Conservation (phyloP, 2,797 vertebrate genomes). For the Cuniculus paca region DNA sequence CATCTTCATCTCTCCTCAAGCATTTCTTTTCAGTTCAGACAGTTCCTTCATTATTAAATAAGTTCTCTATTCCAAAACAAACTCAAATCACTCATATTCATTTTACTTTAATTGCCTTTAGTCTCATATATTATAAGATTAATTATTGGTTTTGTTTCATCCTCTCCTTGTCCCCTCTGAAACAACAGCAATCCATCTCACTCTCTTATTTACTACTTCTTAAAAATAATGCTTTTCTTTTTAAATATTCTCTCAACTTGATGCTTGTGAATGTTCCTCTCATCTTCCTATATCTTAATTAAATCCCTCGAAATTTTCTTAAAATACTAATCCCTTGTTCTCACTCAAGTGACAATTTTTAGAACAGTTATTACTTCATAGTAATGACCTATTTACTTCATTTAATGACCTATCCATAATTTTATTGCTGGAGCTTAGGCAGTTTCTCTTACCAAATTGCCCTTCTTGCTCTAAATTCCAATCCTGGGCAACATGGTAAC, state of each 20-base stretch:
- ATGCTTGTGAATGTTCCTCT: not conserved
- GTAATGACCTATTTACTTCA: no score
- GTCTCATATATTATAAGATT: conserved; percentile 65
- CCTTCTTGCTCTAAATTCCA: conserved; percentile 37
- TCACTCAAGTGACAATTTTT: conserved; percentile 47
- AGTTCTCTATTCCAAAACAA: conserved; percentile 79
- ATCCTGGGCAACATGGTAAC: not conserved
- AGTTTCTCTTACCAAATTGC: conserved; percentile 16
- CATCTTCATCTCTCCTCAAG: conserved; percentile 82
- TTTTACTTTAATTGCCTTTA: conserved; percentile 79
- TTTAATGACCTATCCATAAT: not conserved
- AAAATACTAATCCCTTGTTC: not conserved
- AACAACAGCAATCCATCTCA: not conserved
- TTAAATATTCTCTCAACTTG: not conserved
- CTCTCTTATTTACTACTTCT: conserved; percentile 46
- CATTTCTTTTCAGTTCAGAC: conserved; percentile 81
- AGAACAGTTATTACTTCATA: conserved; percentile 39
- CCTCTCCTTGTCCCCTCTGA: not conserved
- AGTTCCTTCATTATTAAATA: conserved; percentile 83
- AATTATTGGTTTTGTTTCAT: conserved; percentile 68
- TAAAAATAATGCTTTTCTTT: conserved; percentile 52
- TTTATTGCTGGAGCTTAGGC: conserved; percentile 30
- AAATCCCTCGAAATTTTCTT: not conserved
- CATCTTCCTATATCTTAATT: conserved; percentile 29
- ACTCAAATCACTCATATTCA: conserved; percentile 67